These are phyloP conservation scores for Orius insidiosus DNA, from an alignment of 1,140 invertebrate genomes.

Conservation along the genomic window DNA sequence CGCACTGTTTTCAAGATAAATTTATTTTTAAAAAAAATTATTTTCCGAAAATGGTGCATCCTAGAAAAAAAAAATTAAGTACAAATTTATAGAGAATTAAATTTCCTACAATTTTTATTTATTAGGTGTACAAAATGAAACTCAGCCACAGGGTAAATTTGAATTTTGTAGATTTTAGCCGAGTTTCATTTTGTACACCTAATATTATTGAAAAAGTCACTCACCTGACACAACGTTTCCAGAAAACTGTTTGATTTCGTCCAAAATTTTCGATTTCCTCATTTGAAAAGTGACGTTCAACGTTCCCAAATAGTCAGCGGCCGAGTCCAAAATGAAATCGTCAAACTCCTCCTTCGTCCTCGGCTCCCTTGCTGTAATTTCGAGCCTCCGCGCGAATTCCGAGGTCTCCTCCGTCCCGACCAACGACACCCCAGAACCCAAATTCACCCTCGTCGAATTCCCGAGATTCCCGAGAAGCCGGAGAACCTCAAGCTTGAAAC, in stretches of 20 bases:
- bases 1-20: too few species aligned
- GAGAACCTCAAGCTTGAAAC: constrained; percentile 59
- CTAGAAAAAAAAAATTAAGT: too few species aligned
- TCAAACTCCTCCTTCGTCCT: constrained; percentile 14
- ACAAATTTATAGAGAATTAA: too few species aligned
- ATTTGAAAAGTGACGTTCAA: constrained; percentile 55
- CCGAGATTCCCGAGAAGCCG: constrained; percentile 52
- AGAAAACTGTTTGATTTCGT: not conserved
- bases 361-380: constrained; percentile 8
- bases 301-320: constrained; percentile 48
- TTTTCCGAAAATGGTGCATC: too few species aligned
- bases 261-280: constrained; percentile 40
- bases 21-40: too few species aligned
- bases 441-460: constrained; percentile 36
- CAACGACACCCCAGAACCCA: constrained; percentile 29
- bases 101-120: too few species aligned
- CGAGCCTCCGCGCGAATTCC: not conserved
- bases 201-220: not conserved
- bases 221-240: not conserved
- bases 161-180: too few species aligned
- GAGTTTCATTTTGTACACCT: too few species aligned
- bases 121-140: too few species aligned
- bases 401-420: constrained; percentile 1
- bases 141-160: too few species aligned
- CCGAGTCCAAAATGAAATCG: constrained; percentile 12